These are phyloP conservation scores for Murina feae DNA, from an alignment of 2,113 vertebrate species.

Conservation along the genomic window DNA sequence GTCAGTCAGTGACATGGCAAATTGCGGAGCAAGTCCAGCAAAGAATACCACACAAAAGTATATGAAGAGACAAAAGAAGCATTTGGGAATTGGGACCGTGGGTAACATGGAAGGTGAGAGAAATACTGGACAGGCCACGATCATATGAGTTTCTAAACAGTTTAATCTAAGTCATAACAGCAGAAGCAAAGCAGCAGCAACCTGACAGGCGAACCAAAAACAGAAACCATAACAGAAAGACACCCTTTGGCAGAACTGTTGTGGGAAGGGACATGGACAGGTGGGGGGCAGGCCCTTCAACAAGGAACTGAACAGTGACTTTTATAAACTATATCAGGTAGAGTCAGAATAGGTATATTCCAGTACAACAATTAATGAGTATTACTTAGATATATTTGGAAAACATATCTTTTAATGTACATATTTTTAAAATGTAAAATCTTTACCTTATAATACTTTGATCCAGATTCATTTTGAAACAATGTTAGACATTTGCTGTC, in stretches of 20 bases:
- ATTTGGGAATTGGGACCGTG: background rate
- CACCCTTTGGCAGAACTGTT: background rate
- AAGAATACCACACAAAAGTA: background rate
- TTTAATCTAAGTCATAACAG: background rate
- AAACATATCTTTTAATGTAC: background rate
- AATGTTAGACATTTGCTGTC: conserved; percentile 97
- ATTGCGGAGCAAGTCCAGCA: background rate
- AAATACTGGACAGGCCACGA: background rate
- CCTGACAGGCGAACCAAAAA: background rate
- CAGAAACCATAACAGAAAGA: background rate
- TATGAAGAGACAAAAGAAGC: background rate
- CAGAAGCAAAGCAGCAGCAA: background rate
- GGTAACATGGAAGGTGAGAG: background rate
- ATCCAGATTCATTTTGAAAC: conserved; percentile 97
- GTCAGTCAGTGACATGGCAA: background rate
- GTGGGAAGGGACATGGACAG: background rate
- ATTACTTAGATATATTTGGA: background rate
- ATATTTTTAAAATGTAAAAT: background rate
- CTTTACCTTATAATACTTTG: conserved; percentile 96
- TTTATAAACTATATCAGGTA: background rate
- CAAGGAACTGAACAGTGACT: background rate
- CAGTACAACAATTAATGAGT: background rate
- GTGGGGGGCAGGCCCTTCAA: background rate
- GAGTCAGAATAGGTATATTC: background rate
- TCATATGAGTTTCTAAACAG: background rate